Conservation (phyloP, 2,113 vertebrate species). For the Ranitomeya variabilis region DNA sequence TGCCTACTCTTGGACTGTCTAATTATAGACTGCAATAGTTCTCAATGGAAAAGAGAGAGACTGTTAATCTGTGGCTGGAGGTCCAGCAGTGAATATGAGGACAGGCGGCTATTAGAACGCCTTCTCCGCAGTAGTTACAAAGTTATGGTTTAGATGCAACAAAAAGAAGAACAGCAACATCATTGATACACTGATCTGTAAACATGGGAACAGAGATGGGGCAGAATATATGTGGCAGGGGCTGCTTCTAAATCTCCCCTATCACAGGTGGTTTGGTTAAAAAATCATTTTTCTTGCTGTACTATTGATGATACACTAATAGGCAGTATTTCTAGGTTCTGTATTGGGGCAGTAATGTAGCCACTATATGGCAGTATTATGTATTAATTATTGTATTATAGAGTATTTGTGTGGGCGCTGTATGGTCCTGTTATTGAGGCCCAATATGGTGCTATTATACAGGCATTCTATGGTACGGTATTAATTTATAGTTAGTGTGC, state of each 20-base stretch:
- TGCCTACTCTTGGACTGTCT: slow-evolving; percentile 55
- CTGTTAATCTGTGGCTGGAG: neutral
- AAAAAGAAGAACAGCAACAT: neutral
- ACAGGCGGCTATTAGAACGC: neutral
- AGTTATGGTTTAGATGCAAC: neutral
- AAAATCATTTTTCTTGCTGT: no score
- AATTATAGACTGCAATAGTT: slow-evolving; percentile 65
- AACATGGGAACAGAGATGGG: no score
- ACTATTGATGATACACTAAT: no score
- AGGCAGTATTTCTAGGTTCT: no score
- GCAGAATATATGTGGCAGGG: no score
- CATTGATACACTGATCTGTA: no score
- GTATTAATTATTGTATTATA: no score
- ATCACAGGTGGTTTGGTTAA: no score
- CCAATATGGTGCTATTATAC: neutral
- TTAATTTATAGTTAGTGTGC: neutral
- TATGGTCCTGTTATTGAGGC: neutral
- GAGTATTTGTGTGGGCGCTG: neutral
- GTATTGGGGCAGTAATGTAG: no score
- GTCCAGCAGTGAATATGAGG: neutral
- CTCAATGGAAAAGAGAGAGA: slow-evolving; percentile 36
- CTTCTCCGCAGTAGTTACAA: neutral
- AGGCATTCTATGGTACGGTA: neutral
- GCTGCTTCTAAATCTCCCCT: neutral
- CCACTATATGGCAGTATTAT: no score